Percentiles rank a stretch among this genome's conserved stretches.
These are phyloP conservation scores for Furcula furcula DNA, from an alignment of 2,888 invertebrate genomes.

Conservation along the genomic window DNA sequence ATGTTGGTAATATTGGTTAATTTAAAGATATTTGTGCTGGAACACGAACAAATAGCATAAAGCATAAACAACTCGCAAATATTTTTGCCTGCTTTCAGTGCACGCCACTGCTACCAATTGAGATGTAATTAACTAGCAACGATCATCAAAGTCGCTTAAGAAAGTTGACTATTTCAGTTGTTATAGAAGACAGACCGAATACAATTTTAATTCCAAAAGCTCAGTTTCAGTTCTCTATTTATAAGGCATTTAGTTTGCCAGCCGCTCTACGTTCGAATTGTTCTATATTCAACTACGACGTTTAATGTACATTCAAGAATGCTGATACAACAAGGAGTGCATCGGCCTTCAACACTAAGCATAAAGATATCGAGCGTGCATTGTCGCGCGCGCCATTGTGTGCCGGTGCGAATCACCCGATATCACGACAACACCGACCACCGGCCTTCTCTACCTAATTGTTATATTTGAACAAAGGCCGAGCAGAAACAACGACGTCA, in stretches of 20 bases:
- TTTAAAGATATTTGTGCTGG: no score
- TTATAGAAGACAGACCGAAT: no score
- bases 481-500: constrained; percentile 66
- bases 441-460: constrained; percentile 70
- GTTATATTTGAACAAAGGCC: constrained; percentile 74
- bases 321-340: constrained; percentile 64
- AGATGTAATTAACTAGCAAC: no score
- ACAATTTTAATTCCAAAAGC: no score
- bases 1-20: no score
- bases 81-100: no score
- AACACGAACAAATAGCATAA: no score
- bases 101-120: no score
- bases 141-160: no score
- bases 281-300: constrained; percentile 26
- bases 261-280: constrained; percentile 14
- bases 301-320: constrained; percentile 52
- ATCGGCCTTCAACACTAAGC: constrained; percentile 65
- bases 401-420: constrained; percentile 53
- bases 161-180: no score
- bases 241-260: constrained; percentile 1
- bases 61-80: no score
- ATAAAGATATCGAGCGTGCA: constrained; percentile 76
- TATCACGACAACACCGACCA: constrained; percentile 61
- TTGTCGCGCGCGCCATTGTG: constrained; percentile 64
- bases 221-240: no score